Evolutionary conservation across 2,888 invertebrate species (phyloP).

Genomic region (Lepidochitona cinerea): DNA sequence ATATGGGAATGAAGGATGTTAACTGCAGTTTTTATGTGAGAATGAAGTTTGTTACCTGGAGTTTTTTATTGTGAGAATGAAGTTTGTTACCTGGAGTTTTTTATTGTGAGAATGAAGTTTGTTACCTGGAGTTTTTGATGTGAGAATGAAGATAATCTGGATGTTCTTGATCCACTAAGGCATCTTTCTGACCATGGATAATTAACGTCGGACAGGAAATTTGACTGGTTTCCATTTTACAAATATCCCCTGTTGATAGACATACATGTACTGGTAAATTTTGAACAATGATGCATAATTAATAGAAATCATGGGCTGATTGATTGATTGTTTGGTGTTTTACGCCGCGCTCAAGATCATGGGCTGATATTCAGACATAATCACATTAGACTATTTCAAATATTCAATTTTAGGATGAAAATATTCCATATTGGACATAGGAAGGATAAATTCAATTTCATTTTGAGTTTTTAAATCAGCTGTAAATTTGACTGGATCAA

Average conservation of each 20-base stretch:
- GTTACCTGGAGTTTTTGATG: slow-evolving; percentile 79
- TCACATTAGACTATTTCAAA: no score
- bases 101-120: slow-evolving; percentile 73
- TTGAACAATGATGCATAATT: neutral
- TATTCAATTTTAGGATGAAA: no score
- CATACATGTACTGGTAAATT: neutral
- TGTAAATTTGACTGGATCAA: no score
- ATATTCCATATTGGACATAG: no score
- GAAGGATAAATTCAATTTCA: no score
- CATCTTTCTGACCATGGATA: slow-evolving; percentile 87
- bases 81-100: slow-evolving; percentile 76
- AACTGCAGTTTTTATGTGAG: neutral
- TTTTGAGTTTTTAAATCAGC: no score
- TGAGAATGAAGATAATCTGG: slow-evolving; percentile 80
- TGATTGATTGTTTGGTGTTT: no score
- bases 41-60: neutral
- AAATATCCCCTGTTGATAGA: slow-evolving; percentile 82
- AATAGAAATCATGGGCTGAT: no score
- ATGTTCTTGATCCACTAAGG: slow-evolving; percentile 83
- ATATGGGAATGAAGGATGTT: neutral
- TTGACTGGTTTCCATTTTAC: slow-evolving; percentile 76
- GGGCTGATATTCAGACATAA: no score
- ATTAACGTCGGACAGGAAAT: slow-evolving; percentile 85
- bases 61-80: neutral
- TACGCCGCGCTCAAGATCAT: no score